phyloP scores from a whole-genome alignment of 2,888 invertebrate genomes.

The Drosophila macrospina region DNA sequence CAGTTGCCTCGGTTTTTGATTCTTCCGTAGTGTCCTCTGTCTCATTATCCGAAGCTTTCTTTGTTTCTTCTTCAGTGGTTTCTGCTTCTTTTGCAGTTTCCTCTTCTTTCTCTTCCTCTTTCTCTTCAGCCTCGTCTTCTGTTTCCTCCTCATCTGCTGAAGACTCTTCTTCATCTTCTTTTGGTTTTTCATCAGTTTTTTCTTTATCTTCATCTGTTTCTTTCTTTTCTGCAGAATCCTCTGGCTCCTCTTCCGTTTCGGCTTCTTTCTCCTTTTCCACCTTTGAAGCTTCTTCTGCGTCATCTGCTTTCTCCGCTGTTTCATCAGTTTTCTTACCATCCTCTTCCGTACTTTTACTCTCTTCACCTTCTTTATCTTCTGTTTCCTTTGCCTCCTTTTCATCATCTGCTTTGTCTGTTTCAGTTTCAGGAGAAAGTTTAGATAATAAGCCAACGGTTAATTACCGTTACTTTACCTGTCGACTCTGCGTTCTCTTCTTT shows the following conservation, averaged over 20 bases:
- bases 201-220: constrained; percentile 12
- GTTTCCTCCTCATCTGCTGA: constrained; percentile 30
- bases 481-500: constrained; percentile 49
- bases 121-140: constrained; percentile 12
- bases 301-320: constrained; percentile 18
- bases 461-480: constrained; percentile 55
- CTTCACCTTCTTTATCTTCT: constrained; percentile 30
- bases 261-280: constrained; percentile 19
- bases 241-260: constrained; percentile 26
- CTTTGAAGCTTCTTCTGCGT: constrained; percentile 21
- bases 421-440: constrained; percentile 33
- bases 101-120: constrained; percentile 5
- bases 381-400: constrained; percentile 23
- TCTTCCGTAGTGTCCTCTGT: constrained; percentile 1
- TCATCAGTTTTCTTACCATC: constrained; percentile 35
- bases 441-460: constrained; percentile 15
- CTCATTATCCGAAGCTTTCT: not conserved
- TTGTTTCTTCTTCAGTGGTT: constrained; percentile 1
- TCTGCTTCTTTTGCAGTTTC: constrained; percentile 4
- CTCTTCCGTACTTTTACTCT: constrained; percentile 11
- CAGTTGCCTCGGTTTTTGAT: not conserved
- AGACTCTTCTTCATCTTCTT: constrained; percentile 18
- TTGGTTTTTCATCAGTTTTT: constrained; percentile 8
- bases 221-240: constrained; percentile 7
- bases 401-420: constrained; percentile 41